Base-by-base conservation (phyloP, 2,797 vertebrate species). In the Acanthurus leucopareius region DNA sequence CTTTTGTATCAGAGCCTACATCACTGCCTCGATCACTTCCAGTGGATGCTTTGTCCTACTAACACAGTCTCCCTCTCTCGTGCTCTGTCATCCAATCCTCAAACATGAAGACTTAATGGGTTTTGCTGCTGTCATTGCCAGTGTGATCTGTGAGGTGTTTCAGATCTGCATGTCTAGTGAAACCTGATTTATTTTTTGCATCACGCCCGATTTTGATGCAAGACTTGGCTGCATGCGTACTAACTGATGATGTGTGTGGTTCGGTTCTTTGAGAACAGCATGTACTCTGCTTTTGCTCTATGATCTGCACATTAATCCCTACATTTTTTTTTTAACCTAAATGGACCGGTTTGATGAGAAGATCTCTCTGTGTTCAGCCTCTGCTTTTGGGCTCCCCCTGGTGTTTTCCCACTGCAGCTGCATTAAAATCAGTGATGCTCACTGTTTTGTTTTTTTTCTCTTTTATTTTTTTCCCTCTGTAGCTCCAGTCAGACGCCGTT, bases 401-500 rank as follows among this genome's bases (percentile, higher is more conserved):
- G 77, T 89, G 93, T 69, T 76, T 67, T 64, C 19, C 52, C 11
- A 9, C 11, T 62, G 72, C n/a, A 52, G 11, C 32, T 79, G 52
- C 77, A 61, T 8, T 25, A 25, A 73, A 54, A 42, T 15, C 6
- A 63, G 11, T 35, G 0, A 7, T 10, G 3, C 13, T 49, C 9
- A 3, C 15, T 54, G 10, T 1, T 1, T 4, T 25, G 13, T 1
- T 1, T 4, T 1, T 4, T 1, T 44, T 19, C 10, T 1, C 28
- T 32, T 32, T 32, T 32, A 2, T 32, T 32, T 32, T 69, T 38
- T 25, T 28, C 15, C 49, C 7, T 42, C 40, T 86, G 74, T 93
- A 98, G 97, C 95, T 98, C 81, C 96, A 96, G n/a, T 90, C 96
- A 80, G 97, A 98, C 47, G 95, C 95, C 42, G 85, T 97, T 84